Conservation (phyloP, 1,140 invertebrate species). For the Eulimnadia texana region DNA sequence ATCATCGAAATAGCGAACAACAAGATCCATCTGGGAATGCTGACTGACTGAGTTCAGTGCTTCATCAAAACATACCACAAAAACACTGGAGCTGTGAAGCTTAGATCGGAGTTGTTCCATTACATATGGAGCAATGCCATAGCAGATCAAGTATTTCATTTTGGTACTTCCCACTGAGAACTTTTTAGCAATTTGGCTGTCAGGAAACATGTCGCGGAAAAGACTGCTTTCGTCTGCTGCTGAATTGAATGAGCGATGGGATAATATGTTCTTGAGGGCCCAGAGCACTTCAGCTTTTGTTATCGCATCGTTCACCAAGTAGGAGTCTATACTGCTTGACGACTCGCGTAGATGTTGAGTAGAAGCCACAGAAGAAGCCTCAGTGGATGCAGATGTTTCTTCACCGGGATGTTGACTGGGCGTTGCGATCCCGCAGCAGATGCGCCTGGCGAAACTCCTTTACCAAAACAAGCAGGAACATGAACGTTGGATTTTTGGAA, state of each 20-base stretch:
- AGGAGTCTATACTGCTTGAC: background rate
- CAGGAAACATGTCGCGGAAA: slow-evolving; percentile 1
- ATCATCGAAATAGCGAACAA: slow-evolving; percentile 17
- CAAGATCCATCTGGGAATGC: slow-evolving; percentile 20
- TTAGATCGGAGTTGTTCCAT: background rate
- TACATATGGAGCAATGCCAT: background rate
- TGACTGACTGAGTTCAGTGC: slow-evolving; percentile 17
- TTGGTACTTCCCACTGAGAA: background rate
- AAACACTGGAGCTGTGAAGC: background rate
- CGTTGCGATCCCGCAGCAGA: background rate
- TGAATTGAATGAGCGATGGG: background rate
- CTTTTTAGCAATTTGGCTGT: background rate
- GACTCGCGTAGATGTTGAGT: background rate
- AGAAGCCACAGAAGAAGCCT: background rate
- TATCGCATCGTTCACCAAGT: background rate
- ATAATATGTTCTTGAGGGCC: background rate
- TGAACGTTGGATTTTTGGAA: background rate
- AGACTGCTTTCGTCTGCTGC: background rate
- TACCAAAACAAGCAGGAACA: background rate
- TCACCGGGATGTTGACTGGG: background rate
- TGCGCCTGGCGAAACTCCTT: background rate
- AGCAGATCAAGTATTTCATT: background rate
- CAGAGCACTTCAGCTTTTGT: background rate
- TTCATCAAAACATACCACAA: slow-evolving; percentile 20
- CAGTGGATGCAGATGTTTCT: background rate